Conservation (phyloP, 2,797 vertebrate species). For the Alfaro cultratus region DNA sequence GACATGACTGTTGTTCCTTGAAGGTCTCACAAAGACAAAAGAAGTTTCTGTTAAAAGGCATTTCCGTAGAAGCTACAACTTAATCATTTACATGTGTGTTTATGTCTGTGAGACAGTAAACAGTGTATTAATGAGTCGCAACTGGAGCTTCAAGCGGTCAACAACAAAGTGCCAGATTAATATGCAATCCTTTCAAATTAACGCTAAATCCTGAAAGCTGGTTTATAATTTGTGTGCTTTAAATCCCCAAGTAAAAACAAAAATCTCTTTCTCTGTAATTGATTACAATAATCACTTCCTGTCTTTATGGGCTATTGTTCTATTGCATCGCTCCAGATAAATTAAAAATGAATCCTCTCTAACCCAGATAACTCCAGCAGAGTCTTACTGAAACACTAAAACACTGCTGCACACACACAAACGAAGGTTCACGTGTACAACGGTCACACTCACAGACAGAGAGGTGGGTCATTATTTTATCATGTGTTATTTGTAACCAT, state of each 20-base stretch:
- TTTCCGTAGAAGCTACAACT: background rate
- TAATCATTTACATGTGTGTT: background rate
- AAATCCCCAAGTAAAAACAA: background rate
- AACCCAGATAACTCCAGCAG: constrained; percentile 62
- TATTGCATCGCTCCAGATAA: constrained; percentile 35
- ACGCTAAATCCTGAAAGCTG: background rate
- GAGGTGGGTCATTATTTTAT: background rate
- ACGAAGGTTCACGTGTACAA: background rate
- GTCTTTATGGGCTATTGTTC: constrained; percentile 19
- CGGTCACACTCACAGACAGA: background rate
- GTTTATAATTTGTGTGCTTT: background rate
- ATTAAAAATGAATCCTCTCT: constrained; percentile 63
- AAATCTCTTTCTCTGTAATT: background rate
- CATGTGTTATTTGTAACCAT: constrained; percentile 10
- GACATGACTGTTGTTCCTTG: background rate
- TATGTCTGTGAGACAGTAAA: background rate
- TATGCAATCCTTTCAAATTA: background rate
- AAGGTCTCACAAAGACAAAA: background rate
- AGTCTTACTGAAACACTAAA: constrained; percentile 22
- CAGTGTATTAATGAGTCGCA: background rate
- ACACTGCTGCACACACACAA: background rate
- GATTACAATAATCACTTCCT: background rate
- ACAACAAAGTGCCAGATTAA: background rate
- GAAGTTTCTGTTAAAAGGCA: background rate
- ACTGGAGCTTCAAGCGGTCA: background rate